Evolutionary conservation across 2,888 invertebrate genomes (phyloP).

Genomic region (Podabrus alpinus): DNA sequence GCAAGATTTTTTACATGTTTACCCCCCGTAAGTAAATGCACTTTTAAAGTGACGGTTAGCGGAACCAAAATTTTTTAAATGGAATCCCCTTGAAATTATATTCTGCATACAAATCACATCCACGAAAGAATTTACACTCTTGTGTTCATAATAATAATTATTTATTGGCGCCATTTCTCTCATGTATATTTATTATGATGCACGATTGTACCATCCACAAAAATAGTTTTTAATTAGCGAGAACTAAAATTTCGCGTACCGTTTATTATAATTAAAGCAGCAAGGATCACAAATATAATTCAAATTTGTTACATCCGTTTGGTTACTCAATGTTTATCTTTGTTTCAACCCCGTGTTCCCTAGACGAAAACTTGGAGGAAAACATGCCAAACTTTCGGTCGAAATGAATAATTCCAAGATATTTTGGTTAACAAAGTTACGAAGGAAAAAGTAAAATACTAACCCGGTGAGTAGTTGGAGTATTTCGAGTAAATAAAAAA

Average conservation of each 20-base stretch:
- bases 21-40: background rate
- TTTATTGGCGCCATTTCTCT: background rate
- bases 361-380: constrained; percentile 36
- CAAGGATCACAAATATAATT: background rate
- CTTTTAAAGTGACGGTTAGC: background rate
- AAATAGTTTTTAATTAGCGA: background rate
- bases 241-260: background rate
- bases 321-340: constrained; percentile 34
- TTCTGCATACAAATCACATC: background rate
- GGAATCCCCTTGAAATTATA: background rate
- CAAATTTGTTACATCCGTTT: constrained; percentile 3
- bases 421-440: constrained; percentile 45
- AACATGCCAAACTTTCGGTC: constrained; percentile 34
- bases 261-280: background rate
- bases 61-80: background rate
- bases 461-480: background rate
- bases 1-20: background rate
- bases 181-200: background rate
- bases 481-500: background rate
- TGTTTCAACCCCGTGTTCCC: constrained; percentile 32
- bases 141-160: background rate
- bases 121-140: background rate
- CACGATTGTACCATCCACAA: background rate
- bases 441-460: constrained; percentile 16
- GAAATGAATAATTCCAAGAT: constrained; percentile 39